Evolutionary conservation across 1,140 invertebrate genomes (phyloP), one percentile per base, ranked within the genome.

Genomic region (Chrysomallon squamiferum): DNA sequence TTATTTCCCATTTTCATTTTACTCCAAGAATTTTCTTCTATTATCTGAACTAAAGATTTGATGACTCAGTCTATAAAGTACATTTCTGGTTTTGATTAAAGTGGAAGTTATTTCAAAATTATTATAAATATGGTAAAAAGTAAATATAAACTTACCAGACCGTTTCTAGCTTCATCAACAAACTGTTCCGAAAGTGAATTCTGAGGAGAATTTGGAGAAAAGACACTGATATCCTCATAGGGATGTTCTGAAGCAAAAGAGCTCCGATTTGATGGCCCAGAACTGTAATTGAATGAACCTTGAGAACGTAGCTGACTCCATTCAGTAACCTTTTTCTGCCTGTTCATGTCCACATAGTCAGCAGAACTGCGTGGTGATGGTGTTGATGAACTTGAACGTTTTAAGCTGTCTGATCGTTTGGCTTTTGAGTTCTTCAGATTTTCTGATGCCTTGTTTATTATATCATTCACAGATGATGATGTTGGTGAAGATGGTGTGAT

Each of bases 301-400:
- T 76, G 76, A 13, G 73, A 74, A 6, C 79, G 61, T 9, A 81
- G 66, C 50, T 71, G 64, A 60, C 74, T 78, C 79, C 79, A 81
- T 57, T 81, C 77, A 3, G 79, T 81, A 56, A 75, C 76, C 27
- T 63, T 71, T 32, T 70, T 67, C 11, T 68, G 65, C n/a, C 38
- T 20, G 22, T 64, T 71, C 77, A 81, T 79, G 22, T 81, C 77
- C 64, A 76, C 71, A 58, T 81, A 81, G 58, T 81, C 77, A 3
- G 67, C 60, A 11, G 56, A 33, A 13, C 68, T 70, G 33, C 73
- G 68, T 0, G 70, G 64, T 18, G 75, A 79, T 0, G 75, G 73
- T 33, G 71, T 65, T 22, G 68, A 70, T 11, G 79, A 78, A 38
- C 71, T 71, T n/a, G 79, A 77, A 49, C 79, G 69, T 20, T 76